Base-by-base conservation (phyloP, 1,140 invertebrate genomes). In the Nylanderia fulva region DNA sequence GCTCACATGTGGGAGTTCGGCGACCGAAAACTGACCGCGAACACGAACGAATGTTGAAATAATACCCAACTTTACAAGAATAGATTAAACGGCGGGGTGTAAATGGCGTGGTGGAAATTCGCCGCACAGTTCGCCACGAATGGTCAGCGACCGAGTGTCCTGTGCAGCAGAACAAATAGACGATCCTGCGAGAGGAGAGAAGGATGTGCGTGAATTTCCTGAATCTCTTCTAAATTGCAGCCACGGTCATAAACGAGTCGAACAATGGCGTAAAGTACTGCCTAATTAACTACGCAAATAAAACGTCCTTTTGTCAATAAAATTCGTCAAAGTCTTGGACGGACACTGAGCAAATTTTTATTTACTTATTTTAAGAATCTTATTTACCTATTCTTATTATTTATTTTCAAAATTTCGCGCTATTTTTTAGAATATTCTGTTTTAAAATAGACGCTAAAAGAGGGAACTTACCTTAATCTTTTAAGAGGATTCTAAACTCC, bases 1-100 rank as follows among this genome's bases (percentile, higher is more conserved):
- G 13, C 58, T 80, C 21, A 4, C 6, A 13, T 13, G 29, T 3
- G 18, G 5, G 11, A 71, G 56, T 24, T 80, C 4, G 66, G 66
- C 18, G 11, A 7, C 13, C 54, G 42, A 69, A 39, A 58, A 11
- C 27, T 45, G 18, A 39, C 36, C 18, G 7, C 48, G 24, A 56
- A 45, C 18, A 58, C 52, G 7, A 58, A 60, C 52, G 71, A 82
- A 82, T 82, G 66, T 82, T 72, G n/a, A 82, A 82, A 82, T 82
- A 82, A 82, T 82, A 42, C 54, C 45, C 8, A 82, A 82, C 66
- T 82, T 45, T 60, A 71, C 39, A 56, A 82, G 66, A 45, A 82
- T 58, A 72, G 66, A 82, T 82, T 82, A 72, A 82, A 82, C 52
- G 39, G 8, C 18, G 36, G 52, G 36, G 24, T 71, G 48, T 72